These are phyloP conservation scores for Zaprionus lineosus DNA, from an alignment of 2,888 invertebrate species.

Conservation along the genomic window DNA sequence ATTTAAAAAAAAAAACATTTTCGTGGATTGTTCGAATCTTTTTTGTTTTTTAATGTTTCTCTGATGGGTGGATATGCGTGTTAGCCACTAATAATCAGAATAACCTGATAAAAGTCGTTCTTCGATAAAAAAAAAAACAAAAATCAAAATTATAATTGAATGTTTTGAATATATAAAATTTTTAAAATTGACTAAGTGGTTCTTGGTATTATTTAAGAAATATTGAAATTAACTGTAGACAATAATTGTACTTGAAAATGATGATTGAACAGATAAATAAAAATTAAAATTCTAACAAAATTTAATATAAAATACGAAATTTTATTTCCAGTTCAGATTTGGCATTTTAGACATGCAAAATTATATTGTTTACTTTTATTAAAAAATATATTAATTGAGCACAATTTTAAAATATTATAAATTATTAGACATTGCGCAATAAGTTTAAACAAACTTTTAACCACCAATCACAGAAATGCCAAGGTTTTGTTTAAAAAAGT, in stretches of 20 bases:
- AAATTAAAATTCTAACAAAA: not conserved
- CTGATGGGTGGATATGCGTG: constrained; percentile 6
- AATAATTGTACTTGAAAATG: not conserved
- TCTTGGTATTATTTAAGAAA: constrained; percentile 28
- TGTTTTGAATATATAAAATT: constrained; percentile 13
- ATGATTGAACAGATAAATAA: not conserved
- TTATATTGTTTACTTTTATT: no score
- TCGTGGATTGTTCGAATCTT: constrained; percentile 40
- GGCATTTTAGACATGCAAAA: no score
- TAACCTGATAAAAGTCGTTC: constrained; percentile 20
- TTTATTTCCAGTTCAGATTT: no score
- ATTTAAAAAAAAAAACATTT: constrained; percentile 47
- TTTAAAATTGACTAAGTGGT: constrained; percentile 1
- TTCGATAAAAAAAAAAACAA: not conserved
- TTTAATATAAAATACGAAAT: no score
- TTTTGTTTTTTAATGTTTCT: not conserved
- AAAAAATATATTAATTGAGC: no score
- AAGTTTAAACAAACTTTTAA: constrained; percentile 9
- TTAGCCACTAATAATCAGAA: constrained; percentile 10
- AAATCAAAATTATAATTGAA: constrained; percentile 32
- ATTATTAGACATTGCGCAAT: no score
- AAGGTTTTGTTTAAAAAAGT: not conserved
- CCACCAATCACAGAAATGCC: constrained; percentile 14
- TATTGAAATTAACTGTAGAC: constrained; percentile 11
- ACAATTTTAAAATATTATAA: no score